These are phyloP conservation scores for Pemphigus obesinymphae DNA, from an alignment of 1,140 invertebrate genomes.

Conservation along the genomic window DNA sequence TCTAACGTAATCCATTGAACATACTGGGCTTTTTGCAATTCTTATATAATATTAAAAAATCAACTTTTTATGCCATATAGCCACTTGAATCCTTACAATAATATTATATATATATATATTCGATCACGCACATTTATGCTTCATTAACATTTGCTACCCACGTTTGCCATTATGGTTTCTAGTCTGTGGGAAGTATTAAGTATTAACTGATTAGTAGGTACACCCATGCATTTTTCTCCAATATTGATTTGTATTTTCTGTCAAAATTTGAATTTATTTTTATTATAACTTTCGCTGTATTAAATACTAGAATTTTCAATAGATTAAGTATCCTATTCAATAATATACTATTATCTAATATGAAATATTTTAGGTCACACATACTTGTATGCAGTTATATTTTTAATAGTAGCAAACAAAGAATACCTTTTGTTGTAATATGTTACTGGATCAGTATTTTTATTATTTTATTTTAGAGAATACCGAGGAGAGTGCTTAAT, in stretches of 20 bases:
- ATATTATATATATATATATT: no score
- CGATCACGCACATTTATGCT: background rate
- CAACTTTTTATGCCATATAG: background rate
- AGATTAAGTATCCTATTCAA: background rate
- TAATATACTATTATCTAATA: no score
- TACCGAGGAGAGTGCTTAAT: no score
- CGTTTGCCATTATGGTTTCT: background rate
- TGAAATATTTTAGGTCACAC: no score
- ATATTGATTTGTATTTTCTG: background rate
- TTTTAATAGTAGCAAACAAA: background rate
- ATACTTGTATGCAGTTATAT: no score
- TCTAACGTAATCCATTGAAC: background rate
- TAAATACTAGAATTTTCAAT: background rate
- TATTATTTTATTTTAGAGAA: no score
- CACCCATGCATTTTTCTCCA: background rate
- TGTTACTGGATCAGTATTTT: no score
- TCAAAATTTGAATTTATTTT: no score
- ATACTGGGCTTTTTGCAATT: no score
- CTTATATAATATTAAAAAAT: background rate
- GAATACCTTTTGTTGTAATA: background rate
- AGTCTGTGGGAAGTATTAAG: background rate
- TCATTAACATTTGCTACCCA: background rate
- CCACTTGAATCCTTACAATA: no score
- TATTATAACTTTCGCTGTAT: no score
- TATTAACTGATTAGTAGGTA: background rate